phyloP scores from a whole-genome alignment of 1,140 invertebrate species.

The Heliconius congener region DNA sequence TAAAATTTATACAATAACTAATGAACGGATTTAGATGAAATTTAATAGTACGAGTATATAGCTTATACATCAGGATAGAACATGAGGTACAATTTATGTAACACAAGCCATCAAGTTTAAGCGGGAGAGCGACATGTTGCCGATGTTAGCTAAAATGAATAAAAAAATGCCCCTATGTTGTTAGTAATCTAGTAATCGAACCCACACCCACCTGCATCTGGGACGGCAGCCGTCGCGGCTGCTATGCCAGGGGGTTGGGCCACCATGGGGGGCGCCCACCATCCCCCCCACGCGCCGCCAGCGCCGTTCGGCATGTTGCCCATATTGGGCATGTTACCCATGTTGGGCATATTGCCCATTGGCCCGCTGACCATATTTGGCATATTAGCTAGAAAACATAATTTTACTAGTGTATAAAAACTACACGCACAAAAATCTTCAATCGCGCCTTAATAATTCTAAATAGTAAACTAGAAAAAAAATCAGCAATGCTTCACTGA shows the following conservation, averaged over 20 bases:
- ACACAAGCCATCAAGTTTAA: no score
- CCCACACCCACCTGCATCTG: constrained; percentile 44
- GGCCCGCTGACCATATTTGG: neutral
- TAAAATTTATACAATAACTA: no score
- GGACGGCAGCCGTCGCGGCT: constrained; percentile 39
- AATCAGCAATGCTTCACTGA: neutral
- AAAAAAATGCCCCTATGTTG: no score
- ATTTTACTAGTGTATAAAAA: neutral
- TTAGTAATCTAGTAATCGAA: no score
- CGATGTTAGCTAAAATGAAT: no score
- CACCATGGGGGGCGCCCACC: constrained; percentile 55
- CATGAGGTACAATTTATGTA: no score
- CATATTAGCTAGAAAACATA: neutral
- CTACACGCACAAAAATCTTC: no score
- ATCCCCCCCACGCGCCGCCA: constrained; percentile 45
- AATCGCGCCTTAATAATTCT: no score
- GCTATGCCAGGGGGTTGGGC: constrained; percentile 47
- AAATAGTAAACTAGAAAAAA: neutral
- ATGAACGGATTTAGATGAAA: no score
- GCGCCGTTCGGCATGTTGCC: neutral
- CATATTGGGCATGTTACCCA: neutral
- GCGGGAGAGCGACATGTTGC: no score
- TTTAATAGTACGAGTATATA: no score
- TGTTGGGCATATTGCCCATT: constrained; percentile 1
- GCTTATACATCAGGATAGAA: no score